These are phyloP conservation scores for Batillaria attramentaria DNA, from an alignment of 1,140 invertebrate species.

Conservation along the genomic window DNA sequence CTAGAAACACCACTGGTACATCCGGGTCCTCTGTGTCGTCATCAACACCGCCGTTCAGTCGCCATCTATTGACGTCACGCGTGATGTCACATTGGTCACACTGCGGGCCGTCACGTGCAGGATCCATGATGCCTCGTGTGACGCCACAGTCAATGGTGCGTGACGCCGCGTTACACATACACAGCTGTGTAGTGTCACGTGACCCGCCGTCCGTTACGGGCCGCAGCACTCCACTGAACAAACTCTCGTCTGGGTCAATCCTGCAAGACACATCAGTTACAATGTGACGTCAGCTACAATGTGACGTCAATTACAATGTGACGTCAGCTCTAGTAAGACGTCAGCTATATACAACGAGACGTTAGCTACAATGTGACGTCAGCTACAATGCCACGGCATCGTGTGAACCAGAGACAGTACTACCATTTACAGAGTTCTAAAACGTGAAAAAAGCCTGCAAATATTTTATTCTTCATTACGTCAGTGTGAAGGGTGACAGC, in stretches of 20 bases:
- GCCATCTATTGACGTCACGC: slow-evolving; percentile 8
- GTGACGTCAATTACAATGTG: no score
- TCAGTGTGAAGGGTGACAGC: no score
- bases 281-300: background rate
- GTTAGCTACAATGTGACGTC: no score
- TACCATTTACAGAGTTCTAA: no score
- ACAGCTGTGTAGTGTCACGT: background rate
- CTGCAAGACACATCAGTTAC: background rate
- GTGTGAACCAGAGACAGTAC: no score
- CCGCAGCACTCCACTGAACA: slow-evolving; percentile 1
- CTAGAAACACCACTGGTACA: background rate
- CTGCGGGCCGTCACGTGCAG: slow-evolving; percentile 5
- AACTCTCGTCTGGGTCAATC: background rate
- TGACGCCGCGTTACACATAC: background rate
- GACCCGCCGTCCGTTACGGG: background rate
- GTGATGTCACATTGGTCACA: slow-evolving; percentile 16
- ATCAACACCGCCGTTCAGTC: background rate
- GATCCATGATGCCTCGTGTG: slow-evolving; percentile 15
- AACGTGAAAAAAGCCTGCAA: no score
- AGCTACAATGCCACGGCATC: no score
- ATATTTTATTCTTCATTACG: no score
- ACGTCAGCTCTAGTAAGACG: no score
- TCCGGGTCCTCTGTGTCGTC: background rate
- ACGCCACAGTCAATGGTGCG: slow-evolving; percentile 13
- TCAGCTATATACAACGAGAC: no score